These are phyloP conservation scores for Hypolimnas misippus DNA, from an alignment of 2,888 invertebrate species.

Conservation along the genomic window DNA sequence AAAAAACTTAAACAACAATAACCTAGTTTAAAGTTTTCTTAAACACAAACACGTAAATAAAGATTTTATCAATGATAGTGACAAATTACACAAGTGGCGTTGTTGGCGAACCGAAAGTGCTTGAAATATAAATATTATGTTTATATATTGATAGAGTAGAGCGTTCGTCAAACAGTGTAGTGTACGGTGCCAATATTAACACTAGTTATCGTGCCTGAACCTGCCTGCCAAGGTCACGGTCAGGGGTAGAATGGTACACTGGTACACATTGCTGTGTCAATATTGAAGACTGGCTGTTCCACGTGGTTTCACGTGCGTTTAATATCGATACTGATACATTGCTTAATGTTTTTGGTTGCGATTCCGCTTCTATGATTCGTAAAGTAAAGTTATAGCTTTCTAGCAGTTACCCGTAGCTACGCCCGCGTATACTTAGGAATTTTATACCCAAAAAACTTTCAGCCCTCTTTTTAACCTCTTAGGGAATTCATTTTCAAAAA, in stretches of 20 bases:
- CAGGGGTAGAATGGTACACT: constrained; percentile 57
- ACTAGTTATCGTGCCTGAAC: constrained; percentile 79
- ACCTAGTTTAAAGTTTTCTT: constrained; percentile 12
- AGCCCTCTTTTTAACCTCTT: no score
- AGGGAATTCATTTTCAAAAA: no score
- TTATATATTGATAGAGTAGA: constrained; percentile 83
- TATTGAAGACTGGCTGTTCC: constrained; percentile 45
- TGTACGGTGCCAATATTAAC: constrained; percentile 82
- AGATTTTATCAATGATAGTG: constrained; percentile 74
- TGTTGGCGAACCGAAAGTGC: constrained; percentile 68
- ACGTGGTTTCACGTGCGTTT: background rate
- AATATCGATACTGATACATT: background rate
- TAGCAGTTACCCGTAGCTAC: no score
- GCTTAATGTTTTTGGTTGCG: no score
- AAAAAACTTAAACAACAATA: constrained; percentile 8
- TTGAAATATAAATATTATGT: constrained; percentile 83
- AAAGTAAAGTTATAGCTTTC: no score
- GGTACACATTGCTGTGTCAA: constrained; percentile 48
- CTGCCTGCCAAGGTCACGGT: constrained; percentile 70
- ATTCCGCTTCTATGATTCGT: background rate
- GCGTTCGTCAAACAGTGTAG: constrained; percentile 78
- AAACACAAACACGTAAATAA: constrained; percentile 17
- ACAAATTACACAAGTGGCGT: constrained; percentile 75
- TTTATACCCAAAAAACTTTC: no score
- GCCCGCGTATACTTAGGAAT: no score